Evolutionary conservation across 1,140 invertebrate genomes (phyloP), one percentile per base, ranked within the genome.

Genomic region (Pollicipes pollicipes): DNA sequence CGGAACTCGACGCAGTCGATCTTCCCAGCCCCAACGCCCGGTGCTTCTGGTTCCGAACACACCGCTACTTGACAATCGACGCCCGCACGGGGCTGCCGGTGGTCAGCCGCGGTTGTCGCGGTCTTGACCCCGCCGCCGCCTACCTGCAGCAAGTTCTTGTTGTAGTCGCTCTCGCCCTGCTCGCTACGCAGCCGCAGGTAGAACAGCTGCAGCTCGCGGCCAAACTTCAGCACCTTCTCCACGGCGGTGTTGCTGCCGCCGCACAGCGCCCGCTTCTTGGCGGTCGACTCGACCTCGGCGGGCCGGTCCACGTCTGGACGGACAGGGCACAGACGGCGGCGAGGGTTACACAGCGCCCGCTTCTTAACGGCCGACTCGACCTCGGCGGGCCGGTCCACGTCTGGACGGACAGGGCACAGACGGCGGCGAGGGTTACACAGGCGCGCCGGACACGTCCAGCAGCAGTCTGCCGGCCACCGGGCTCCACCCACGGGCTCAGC

Each of bases 121-220:
- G n/a, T 35, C 35, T 35, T 17, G 6, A 35, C 17, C 35, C 35
- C 35, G 17, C 35, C 35, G 35, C 35, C 45, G 66, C 72, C 77
- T 77, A 92, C 90, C 84, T 91, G 88, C 58, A 97, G 82, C 88
- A 97, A 94, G 82, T 94, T 91, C 80, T 94, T 93, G 81, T 95
- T 94, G 66, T 83, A 83, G 78, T 93, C 88, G 82, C 87, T 90
- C 76, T 88, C 88, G 73, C 90, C 91, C 78, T 90, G 88, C 76
- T 93, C 86, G 77, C 87, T 85, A 73, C 87, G 85, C 70, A 97
- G 82, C 71, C 88, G 85, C 81, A 92, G 86, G 78, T 90, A 94
- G 85, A 96, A 90, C 73, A 88, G 85, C 79, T 96, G 92, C 66
- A 98, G 83, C 78, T 97, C 93, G 76, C 90, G 86, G 32, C 95